A percentile compares a stretch with the other conserved stretches of the same genome.
Evolutionary conservation across 2,888 invertebrate genomes (phyloP).

Genomic region (Aspidiotus rigidus): DNA sequence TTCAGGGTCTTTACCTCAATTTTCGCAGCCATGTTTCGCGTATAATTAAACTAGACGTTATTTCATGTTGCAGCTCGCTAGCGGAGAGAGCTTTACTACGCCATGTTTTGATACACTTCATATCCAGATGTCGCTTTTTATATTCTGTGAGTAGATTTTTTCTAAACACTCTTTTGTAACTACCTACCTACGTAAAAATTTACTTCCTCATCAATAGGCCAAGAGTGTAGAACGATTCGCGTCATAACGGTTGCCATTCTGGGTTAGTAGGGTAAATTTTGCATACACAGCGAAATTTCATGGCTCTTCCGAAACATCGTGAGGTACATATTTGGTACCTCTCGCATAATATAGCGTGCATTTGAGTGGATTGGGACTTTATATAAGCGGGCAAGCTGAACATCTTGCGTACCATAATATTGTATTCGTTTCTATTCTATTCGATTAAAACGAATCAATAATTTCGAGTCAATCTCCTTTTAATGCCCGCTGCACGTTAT

Average conservation of each 20-base stretch:
- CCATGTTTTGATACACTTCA: constrained; percentile 24
- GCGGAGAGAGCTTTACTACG: too few relatives aligned
- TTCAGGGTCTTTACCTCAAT: too few relatives aligned
- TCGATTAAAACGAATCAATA: constrained; percentile 17
- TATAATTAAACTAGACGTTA: too few relatives aligned
- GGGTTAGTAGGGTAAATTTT: not conserved
- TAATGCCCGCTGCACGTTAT: not conserved
- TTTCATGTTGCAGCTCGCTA: too few relatives aligned
- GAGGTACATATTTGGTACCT: not conserved
- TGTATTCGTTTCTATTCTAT: constrained; percentile 3
- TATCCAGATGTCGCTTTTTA: constrained; percentile 26
- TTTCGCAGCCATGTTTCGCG: too few relatives aligned
- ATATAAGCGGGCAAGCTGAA: not conserved
- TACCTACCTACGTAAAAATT: not conserved
- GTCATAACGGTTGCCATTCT: not conserved
- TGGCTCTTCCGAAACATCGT: too few relatives aligned
- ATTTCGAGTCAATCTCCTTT: not conserved
- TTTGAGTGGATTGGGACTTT: not conserved
- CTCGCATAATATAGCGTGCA: constrained; percentile 1
- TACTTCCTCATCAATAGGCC: not conserved
- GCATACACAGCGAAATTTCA: too few relatives aligned
- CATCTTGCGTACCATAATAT: not conserved
- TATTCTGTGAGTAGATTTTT: constrained; percentile 23
- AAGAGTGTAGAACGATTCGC: not conserved
- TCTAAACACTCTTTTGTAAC: not conserved